A percentile compares a stretch with the other conserved stretches of the same genome.
These are phyloP conservation scores for Aphis gossypii DNA, from an alignment of 1,140 invertebrate species.

Conservation along the genomic window DNA sequence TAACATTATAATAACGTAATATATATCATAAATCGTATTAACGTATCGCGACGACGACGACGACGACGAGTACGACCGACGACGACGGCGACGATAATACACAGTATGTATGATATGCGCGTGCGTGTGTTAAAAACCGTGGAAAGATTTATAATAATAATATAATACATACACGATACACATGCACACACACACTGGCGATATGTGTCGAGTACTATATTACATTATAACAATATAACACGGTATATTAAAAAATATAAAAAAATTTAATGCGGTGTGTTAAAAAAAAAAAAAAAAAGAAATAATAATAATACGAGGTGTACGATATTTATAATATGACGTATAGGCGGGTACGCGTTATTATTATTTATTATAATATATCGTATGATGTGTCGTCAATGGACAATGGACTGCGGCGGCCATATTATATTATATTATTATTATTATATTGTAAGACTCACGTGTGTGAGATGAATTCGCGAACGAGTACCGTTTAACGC, in stretches of 20 bases:
- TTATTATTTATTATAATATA: not conserved
- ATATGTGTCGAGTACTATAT: constrained; percentile 20
- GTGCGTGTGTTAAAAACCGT: constrained; percentile 27
- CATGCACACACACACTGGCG: not conserved
- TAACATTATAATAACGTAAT: constrained; percentile 15
- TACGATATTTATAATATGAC: not conserved
- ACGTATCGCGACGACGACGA: not conserved
- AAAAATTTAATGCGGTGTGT: constrained; percentile 4
- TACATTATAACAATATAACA: constrained; percentile 38
- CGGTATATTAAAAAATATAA: constrained; percentile 1
- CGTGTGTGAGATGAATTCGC: not conserved
- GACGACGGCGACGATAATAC: not conserved
- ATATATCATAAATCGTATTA: constrained; percentile 24
- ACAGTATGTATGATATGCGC: not conserved
- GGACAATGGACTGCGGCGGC: constrained; percentile 31
- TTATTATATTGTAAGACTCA: not conserved
- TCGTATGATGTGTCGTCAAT: constrained; percentile 1
- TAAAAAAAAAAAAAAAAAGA: not conserved
- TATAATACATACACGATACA: not conserved
- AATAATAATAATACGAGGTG: not conserved
- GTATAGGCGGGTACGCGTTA: not conserved
- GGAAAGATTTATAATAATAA: constrained; percentile 14
- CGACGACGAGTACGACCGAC: not conserved
- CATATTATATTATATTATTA: constrained; percentile 29
- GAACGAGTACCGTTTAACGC: constrained; percentile 27